Evolutionary conservation across 2,888 invertebrate species (phyloP).

Genomic region (Barypeithes pellucidus): DNA sequence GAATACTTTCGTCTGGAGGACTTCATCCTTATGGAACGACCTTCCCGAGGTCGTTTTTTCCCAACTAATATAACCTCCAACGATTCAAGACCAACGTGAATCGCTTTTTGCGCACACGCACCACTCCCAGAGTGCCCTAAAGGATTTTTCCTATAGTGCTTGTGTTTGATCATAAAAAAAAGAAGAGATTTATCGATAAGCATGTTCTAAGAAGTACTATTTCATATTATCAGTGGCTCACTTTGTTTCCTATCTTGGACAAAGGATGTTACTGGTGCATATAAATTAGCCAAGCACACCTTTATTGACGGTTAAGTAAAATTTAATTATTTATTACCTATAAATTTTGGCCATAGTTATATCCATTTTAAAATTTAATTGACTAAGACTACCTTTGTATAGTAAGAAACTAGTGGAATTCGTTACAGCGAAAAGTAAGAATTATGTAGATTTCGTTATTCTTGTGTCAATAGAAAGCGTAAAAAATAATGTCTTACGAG

Average conservation of each 20-base stretch:
- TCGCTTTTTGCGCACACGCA: too few relatives aligned
- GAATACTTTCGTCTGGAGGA: too few relatives aligned
- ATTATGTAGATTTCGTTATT: slow-evolving; percentile 1
- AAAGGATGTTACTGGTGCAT: slow-evolving; percentile 31
- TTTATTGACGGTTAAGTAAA: slow-evolving; percentile 8
- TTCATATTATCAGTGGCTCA: slow-evolving; percentile 19
- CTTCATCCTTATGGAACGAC: too few relatives aligned
- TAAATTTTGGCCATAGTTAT: background rate
- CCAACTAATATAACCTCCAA: too few relatives aligned
- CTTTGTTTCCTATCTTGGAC: slow-evolving; percentile 28
- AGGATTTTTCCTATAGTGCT: too few relatives aligned
- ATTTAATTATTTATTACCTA: slow-evolving; percentile 2
- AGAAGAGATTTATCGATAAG: background rate
- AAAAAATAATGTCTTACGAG: background rate
- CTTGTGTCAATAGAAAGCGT: slow-evolving; percentile 2
- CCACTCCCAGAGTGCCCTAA: too few relatives aligned
- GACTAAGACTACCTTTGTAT: background rate
- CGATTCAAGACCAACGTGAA: too few relatives aligned
- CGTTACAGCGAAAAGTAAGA: background rate
- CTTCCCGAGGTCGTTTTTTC: too few relatives aligned
- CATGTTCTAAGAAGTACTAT: slow-evolving; percentile 5
- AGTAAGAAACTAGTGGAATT: background rate
- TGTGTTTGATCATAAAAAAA: too few relatives aligned
- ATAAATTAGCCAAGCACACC: slow-evolving; percentile 12
- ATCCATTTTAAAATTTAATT: background rate